Conservation (phyloP, 2,888 invertebrate species). For the Mesorhabditis sp. region DNA sequence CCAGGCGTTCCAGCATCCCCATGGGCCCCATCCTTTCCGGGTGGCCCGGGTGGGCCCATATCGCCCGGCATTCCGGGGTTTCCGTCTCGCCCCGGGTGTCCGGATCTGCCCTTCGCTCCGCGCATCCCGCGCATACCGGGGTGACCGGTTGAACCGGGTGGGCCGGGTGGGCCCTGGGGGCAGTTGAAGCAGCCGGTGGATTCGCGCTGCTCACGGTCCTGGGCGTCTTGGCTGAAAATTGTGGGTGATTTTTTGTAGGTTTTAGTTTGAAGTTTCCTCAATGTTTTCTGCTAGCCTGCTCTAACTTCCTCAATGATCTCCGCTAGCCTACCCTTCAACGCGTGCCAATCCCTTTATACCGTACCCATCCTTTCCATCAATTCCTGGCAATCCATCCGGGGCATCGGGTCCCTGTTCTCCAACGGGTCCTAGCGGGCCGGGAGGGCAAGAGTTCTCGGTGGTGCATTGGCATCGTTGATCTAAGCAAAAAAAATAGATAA, state of each 20-base stretch:
- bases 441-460: neutral
- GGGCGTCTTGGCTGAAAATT: neutral
- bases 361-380: slow-evolving; percentile 2
- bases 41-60: slow-evolving; percentile 4
- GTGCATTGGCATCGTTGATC: neutral
- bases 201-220: neutral
- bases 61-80: neutral
- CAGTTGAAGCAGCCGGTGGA: neutral
- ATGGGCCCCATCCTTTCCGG: neutral
- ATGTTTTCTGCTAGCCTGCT: too few species aligned
- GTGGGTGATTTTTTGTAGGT: neutral
- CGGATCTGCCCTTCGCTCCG: neutral
- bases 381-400: neutral
- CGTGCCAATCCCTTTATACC: neutral
- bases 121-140: slow-evolving; percentile 7
- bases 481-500: neutral
- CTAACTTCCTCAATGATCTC: too few species aligned
- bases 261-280: neutral
- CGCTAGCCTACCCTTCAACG: neutral
- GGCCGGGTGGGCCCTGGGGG: slow-evolving; percentile 10
- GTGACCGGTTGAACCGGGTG: neutral
- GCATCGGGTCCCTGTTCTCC: slow-evolving; percentile 4
- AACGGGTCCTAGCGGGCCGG: slow-evolving; percentile 1
- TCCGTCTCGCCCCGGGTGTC: slow-evolving; percentile 3
- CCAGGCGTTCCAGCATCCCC: neutral